A percentile compares a stretch with the other conserved stretches of the same genome.
phyloP scores from a whole-genome alignment of 37 sponge, comb jelly and placozoan species.

The Theonella swinhoei region DNA sequence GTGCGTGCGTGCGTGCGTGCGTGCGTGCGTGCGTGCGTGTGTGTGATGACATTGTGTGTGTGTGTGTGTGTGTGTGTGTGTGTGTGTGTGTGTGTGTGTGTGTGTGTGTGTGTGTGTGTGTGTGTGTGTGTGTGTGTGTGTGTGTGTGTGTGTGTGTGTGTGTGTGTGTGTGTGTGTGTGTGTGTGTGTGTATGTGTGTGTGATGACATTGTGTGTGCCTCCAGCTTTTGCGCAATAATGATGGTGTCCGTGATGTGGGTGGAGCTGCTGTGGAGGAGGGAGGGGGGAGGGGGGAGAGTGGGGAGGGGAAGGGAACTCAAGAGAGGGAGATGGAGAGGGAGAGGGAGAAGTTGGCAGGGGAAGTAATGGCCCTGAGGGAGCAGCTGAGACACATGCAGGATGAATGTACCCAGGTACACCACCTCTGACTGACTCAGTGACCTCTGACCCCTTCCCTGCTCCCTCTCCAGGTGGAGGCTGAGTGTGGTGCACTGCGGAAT shows the following conservation, averaged over 20 bases:
- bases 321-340: not conserved
- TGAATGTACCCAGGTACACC: constrained; percentile 14
- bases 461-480: constrained; percentile 24
- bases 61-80: not conserved
- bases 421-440: not conserved
- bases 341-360: not conserved
- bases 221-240: constrained; percentile 43
- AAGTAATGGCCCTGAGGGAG: not conserved
- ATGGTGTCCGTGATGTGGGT: constrained; percentile 7
- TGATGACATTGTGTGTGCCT: not conserved
- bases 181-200: not conserved
- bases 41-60: not conserved
- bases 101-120: not conserved
- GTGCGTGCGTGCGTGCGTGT: not conserved
- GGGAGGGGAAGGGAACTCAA: not conserved
- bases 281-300: constrained; percentile 5
- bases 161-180: not conserved
- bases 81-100: not conserved
- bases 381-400: constrained; percentile 18
- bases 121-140: not conserved
- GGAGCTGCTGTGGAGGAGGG: not conserved
- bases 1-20: too few relatives aligned
- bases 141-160: not conserved
- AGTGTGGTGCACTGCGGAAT: constrained; percentile 39
- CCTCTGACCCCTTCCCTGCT: not conserved